Evolutionary conservation across 2,113 vertebrate species (phyloP), one percentile per base, ranked within the genome.

Genomic region (Hiodon alosoides): DNA sequence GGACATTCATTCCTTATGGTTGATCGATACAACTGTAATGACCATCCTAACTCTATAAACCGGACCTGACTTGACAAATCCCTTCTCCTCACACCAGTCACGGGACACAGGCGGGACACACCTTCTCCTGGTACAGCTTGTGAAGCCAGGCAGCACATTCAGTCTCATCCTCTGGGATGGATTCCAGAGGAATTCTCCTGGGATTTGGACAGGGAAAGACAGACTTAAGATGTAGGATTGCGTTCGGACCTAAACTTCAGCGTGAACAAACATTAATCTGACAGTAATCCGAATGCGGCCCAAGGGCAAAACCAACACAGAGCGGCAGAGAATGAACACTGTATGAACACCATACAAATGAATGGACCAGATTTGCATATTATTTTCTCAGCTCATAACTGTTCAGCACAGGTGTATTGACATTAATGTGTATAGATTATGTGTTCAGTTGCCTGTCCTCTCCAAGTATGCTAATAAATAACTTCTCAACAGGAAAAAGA

Each of bases 121-220:
- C 97, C 93, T 98, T 99, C 84, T 98, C 95, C 88, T 98, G 96
- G 84, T 98, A 99, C 1, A 98, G 92, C 78, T 92, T 95, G 83
- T 99, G 94, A 3, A 99, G 93, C 97, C 97, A 99, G 60, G 86
- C 86, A 0, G 93, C 91, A 76, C 95, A 98, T 71, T 89, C 86
- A 3, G 88, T 85, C 72, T 98, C 97, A 0, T 92, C 94, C 64
- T 97, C 94, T 0, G 97, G 97, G 75, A 99, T 84, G 1, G 86
- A 84, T 59, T 96, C 94, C 46, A 99, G 85, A 1, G 97, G 95
- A 84, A 99, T 98, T 74, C 96, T 86, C 88, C 97, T 99, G 88
- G 52, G 83, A 81, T 90, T 81, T 9, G 77, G 80, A 59, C 0
- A 2, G 8, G 70, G 8, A 59, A 13, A 71, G 54, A 46, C 69